A percentile compares a stretch with the other conserved stretches of the same genome.
phyloP scores from a whole-genome alignment of 92 coral and sea anemone genomes.

The Porites lobata region DNA sequence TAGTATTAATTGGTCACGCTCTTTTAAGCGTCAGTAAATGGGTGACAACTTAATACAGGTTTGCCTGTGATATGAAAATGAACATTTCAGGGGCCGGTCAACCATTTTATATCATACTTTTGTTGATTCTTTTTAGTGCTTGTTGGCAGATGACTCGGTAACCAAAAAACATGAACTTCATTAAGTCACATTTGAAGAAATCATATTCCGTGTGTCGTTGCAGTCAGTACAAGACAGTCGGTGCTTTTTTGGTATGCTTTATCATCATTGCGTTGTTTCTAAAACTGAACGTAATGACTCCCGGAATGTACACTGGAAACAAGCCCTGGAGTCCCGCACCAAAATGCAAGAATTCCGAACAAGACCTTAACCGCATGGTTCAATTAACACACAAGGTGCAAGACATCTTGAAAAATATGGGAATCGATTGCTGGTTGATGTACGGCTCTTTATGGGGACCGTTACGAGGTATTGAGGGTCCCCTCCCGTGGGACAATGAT shows the following conservation, averaged over 20 bases:
- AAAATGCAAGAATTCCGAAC: neutral
- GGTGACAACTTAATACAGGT: too few relatives aligned
- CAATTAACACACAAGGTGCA: slow-evolving; percentile 27
- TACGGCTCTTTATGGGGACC: slow-evolving; percentile 56
- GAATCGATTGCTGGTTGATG: slow-evolving; percentile 32
- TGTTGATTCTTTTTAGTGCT: neutral
- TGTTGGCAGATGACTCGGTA: neutral
- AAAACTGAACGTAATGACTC: neutral
- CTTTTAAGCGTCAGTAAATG: too few relatives aligned
- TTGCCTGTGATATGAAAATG: too few relatives aligned
- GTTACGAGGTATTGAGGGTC: slow-evolving; percentile 37
- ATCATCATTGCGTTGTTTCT: neutral
- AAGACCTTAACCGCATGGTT: neutral
- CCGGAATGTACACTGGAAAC: neutral
- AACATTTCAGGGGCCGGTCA: too few relatives aligned
- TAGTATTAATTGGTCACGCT: too few relatives aligned
- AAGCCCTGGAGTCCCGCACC: neutral
- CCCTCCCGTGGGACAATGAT: slow-evolving; percentile 53
- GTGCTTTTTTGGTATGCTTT: neutral
- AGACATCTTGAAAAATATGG: slow-evolving; percentile 3
- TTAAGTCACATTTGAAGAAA: neutral
- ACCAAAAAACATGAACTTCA: neutral
- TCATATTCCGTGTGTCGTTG: neutral
- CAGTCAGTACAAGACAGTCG: neutral
- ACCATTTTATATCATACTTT: neutral